Percentiles rank a stretch among this genome's conserved stretches.
Evolutionary conservation across 2,797 vertebrate genomes (phyloP).

Genomic region (Dipus sagitta): DNA sequence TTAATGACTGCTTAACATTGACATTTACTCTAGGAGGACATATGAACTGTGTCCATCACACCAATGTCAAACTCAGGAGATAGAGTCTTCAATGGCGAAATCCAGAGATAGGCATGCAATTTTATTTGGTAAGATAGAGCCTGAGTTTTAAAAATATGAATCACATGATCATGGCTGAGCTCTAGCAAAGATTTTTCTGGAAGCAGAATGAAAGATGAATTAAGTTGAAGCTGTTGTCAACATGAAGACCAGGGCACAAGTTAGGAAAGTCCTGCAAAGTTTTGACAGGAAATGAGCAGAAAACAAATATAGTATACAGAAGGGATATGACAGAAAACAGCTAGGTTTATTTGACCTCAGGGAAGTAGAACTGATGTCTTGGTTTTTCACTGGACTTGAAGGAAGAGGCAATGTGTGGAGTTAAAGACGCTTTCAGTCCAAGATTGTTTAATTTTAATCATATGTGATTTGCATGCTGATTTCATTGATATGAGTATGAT

Average conservation of each 20-base stretch:
- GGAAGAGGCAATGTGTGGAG: not conserved
- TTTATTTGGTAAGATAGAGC: not conserved
- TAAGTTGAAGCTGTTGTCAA: not conserved
- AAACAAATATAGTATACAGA: not conserved
- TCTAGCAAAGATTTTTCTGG: not conserved
- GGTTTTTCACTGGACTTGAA: not conserved
- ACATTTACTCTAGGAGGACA: not conserved
- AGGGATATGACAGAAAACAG: not conserved
- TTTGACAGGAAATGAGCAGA: not conserved
- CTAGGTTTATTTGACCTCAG: not conserved
- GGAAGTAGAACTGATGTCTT: not conserved
- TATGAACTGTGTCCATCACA: not conserved
- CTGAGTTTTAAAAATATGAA: not conserved
- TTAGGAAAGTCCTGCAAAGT: not conserved
- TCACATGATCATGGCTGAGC: not conserved
- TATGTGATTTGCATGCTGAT: not conserved
- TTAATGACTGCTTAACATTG: not conserved
- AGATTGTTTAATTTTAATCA: not conserved
- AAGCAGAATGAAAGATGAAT: not conserved
- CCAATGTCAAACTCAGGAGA: not conserved
- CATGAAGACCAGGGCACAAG: not conserved
- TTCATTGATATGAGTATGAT: not conserved
- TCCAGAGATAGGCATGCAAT: not conserved
- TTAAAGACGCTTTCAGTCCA: not conserved
- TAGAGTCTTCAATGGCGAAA: not conserved